Evolutionary conservation across 2,888 invertebrate genomes (phyloP), one percentile per base, ranked within the genome.

Genomic region (Dusona sp.): DNA sequence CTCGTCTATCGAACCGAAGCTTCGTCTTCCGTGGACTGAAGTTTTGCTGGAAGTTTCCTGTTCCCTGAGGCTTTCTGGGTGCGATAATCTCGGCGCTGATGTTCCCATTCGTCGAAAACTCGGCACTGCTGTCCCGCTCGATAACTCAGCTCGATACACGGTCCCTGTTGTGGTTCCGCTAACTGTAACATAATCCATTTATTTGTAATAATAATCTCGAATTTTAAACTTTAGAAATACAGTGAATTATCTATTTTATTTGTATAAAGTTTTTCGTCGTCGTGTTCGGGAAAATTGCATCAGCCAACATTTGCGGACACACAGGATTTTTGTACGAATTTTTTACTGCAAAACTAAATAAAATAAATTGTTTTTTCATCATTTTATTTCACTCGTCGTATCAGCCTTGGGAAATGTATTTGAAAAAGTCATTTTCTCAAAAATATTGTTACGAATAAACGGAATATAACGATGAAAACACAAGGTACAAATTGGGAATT

Each of bases 161-260:
- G 88, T 85, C 74, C 90, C 90, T 88, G 89, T 88, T 74, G 91
- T 90, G 84, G 90, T 87, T 89, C 91, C 91, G 89, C 90, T 89
- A 88, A 91, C 93, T 93, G 89, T 36, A 93, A 92, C 89, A 90
- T 19, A 11, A 45, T 48, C 70, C 29, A 11, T 25, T 16, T 19
- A 61, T 74, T 74, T 61, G 19, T 45, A 25, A 48, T 25, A 42
- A 70, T 48, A 70, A 29, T 0, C n/a, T 48, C 33, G 16, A 8
- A 19, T 48, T 25, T 16, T 13, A 48, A 25, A 45, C 29, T 19
- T 45, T 1, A 16, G 25, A 19, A 29, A 29, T 25, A 0, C 16
- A 7, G 19, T 29, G 3, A 29, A n/a, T 16, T 22, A 13, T 13
- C 13, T 13, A 11, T 42, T 42, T 42, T 42, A 13, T 42, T 11